Evolutionary conservation across 2,888 invertebrate genomes (phyloP), one percentile per base, ranked within the genome.

Genomic region (Aphidoletes aphidimyza): DNA sequence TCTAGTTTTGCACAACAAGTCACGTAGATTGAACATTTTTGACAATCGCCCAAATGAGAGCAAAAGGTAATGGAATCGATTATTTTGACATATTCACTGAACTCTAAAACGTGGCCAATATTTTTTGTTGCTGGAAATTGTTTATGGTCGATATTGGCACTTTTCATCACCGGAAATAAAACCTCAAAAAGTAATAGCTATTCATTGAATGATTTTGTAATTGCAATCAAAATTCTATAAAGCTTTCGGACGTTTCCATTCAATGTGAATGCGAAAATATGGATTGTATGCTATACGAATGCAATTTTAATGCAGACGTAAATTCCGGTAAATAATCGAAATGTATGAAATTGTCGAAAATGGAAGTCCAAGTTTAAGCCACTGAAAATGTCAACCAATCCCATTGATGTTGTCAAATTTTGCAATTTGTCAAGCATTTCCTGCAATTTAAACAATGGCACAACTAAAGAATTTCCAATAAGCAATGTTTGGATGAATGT

Each of bases 191-290:
- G 54, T 54, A 54, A 54, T 22, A 54, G 54, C 22, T 8, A 22
- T 54, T 54, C 54, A 22, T 54, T 54, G 54, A n/a, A 54, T 54
- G n/a, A 54, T 54, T 54, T 54, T 54, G 54, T 22, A 22, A 54
- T 22, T 54, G 22, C 54, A 54, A 54, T 54, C 54, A 54, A 54
- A 1, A 54, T 54, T 22, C 54, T 22, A 54, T 54, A 22, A 22
- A n/a, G 54, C 54, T 11, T 6, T 54, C 22, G 22, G n/a, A 6
- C 54, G 54, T 5, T n/a, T n/a, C 6, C 54, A 54, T 54, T n/a
- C 6, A 54, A 54, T 54, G 54, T 19, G 47, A 17, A 6, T 3
- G 19, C 54, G 54, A 11, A 54, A 54, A 22, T 54, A 54, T 54
- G 54, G 54, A 54, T 54, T 54, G 54, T 54, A 54, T 11, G 9